Evolutionary conservation across 2,888 invertebrate species (phyloP).

Genomic region (Tipula unca): DNA sequence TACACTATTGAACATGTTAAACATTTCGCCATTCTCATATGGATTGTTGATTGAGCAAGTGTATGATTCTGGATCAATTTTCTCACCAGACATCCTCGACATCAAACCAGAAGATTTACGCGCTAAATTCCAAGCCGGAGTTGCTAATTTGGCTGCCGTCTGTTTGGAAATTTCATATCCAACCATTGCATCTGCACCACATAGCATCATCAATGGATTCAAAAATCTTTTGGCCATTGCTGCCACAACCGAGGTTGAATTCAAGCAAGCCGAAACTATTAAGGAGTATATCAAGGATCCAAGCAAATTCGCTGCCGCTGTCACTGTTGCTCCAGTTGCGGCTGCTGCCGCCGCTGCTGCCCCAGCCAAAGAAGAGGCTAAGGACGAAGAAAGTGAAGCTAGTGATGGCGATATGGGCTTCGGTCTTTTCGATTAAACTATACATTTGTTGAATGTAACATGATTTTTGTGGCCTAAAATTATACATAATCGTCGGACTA

Average conservation of each 20-base stretch:
- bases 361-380: slow-evolving; percentile 52
- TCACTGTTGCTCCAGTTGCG: slow-evolving; percentile 49
- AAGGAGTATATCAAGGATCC: slow-evolving; percentile 95
- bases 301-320: slow-evolving; percentile 76
- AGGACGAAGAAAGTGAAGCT: slow-evolving; percentile 71
- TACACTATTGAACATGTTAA: slow-evolving; percentile 98
- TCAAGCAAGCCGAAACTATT: slow-evolving; percentile 88
- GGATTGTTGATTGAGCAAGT: slow-evolving; percentile 94
- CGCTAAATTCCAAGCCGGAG: slow-evolving; percentile 84
- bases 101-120: slow-evolving; percentile 95
- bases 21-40: slow-evolving; percentile 99
- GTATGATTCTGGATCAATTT: slow-evolving; percentile 97
- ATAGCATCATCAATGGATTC: slow-evolving; percentile 96
- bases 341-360: slow-evolving; percentile 55
- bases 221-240: slow-evolving; percentile 96
- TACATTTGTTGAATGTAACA: slow-evolving; percentile 19
- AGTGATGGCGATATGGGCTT: slow-evolving; percentile 98
- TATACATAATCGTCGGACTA: slow-evolving; percentile 24
- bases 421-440: slow-evolving; percentile 79
- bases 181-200: slow-evolving; percentile 92
- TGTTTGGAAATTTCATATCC: slow-evolving; percentile 93
- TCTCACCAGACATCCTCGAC: slow-evolving; percentile 93
- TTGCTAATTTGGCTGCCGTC: slow-evolving; percentile 87
- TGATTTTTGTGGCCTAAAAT: neutral
- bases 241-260: slow-evolving; percentile 90